Evolutionary conservation across 2,797 vertebrate species (phyloP).

Genomic region (Smutsia temminckii): DNA sequence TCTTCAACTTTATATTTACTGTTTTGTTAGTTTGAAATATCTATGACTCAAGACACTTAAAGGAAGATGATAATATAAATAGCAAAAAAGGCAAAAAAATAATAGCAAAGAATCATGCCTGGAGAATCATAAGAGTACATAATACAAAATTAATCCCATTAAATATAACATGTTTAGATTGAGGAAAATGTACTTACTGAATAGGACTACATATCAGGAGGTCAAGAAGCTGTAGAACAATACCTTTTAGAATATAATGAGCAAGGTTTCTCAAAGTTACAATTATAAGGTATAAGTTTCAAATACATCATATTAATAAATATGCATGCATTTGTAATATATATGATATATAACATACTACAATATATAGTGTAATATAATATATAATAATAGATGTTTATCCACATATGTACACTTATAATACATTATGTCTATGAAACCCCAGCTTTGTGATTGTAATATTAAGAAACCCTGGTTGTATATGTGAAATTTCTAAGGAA

Average conservation of each 20-base stretch:
- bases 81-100: background rate
- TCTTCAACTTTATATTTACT: background rate
- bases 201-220: background rate
- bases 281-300: background rate
- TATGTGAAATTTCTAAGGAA: background rate
- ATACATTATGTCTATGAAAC: background rate
- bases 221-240: background rate
- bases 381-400: background rate
- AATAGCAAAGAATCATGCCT: background rate
- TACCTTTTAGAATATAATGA: background rate
- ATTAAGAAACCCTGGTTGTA: background rate
- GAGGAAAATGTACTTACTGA: background rate
- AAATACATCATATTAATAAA: background rate
- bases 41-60: background rate
- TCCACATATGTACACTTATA: background rate
- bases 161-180: background rate
- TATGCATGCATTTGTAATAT: background rate
- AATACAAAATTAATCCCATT: background rate
- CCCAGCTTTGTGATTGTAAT: background rate
- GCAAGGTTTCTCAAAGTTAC: background rate
- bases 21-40: constrained; percentile 2
- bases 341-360: background rate
- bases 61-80: background rate
- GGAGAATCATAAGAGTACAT: background rate
- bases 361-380: background rate